phyloP scores from a whole-genome alignment of 2,888 invertebrate species.

The Chydorus sphaericus region DNA sequence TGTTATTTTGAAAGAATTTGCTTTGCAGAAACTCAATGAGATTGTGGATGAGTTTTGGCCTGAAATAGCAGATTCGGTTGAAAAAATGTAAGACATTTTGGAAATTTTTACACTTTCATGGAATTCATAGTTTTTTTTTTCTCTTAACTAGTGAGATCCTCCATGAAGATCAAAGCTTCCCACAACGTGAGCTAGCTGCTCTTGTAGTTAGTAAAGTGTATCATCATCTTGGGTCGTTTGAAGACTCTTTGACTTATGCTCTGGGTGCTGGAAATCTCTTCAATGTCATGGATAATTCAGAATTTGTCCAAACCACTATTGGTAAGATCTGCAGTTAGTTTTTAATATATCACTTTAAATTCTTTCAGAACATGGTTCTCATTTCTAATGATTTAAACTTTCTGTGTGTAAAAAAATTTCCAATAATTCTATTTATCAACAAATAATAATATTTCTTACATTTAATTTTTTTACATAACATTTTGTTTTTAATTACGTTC shows the following conservation, averaged over 20 bases:
- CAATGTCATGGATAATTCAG: conserved; percentile 81
- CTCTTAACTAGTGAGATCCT: conserved; percentile 62
- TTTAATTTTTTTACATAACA: too few species aligned
- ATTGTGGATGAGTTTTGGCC: conserved; percentile 98
- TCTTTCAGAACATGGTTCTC: background rate
- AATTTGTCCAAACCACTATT: conserved; percentile 93
- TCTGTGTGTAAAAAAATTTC: too few species aligned
- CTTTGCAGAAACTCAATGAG: conserved; percentile 75
- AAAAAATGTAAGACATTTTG: conserved; percentile 59
- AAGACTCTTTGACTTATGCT: conserved; percentile 93
- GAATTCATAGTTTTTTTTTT: background rate
- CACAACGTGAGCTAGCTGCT: conserved; percentile 80
- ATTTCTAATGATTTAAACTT: conserved; percentile 1
- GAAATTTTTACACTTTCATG: background rate
- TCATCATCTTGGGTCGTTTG: conserved; percentile 92
- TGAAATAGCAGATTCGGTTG: conserved; percentile 93
- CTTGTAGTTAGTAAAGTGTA: conserved; percentile 96
- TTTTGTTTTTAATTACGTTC: too few species aligned
- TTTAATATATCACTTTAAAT: conserved; percentile 9
- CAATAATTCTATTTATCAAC: too few species aligned
- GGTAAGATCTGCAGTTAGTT: conserved; percentile 30
- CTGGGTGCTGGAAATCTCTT: conserved; percentile 88
- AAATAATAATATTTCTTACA: too few species aligned
- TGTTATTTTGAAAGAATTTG: conserved; percentile 84
- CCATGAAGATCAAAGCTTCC: conserved; percentile 77